Percentiles rank a stretch among this genome's conserved stretches.
phyloP scores from a whole-genome alignment of 30 jellyfish, hydroid and myxozoan genomes.

The Hydractinia symbiolongicarpus region DNA sequence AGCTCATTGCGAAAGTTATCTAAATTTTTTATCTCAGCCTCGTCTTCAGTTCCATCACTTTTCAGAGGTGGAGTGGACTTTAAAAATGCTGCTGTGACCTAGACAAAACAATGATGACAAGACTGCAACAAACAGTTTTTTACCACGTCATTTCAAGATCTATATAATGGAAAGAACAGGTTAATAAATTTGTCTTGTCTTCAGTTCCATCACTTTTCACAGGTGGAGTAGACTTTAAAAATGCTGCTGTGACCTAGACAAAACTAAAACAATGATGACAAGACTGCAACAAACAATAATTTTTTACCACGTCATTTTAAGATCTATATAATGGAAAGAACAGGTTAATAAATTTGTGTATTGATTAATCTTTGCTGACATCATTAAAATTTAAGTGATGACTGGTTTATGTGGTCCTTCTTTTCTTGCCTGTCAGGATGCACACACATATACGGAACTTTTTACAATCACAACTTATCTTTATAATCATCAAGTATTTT shows the following conservation, averaged over 20 bases:
- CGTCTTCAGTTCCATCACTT: slow-evolving; percentile 44
- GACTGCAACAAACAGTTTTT: neutral
- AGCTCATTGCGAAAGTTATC: slow-evolving; percentile 34
- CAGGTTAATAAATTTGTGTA: no score
- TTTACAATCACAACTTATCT: no score
- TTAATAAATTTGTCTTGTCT: slow-evolving; percentile 8
- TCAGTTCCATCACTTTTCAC: slow-evolving; percentile 41
- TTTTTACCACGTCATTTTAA: neutral
- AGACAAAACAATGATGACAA: neutral
- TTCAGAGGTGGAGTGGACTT: slow-evolving; percentile 41
- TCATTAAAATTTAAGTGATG: no score
- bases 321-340: no score
- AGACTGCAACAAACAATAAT: neutral
- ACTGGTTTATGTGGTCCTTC: no score
- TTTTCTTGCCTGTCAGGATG: no score
- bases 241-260: slow-evolving; percentile 57
- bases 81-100: slow-evolving; percentile 60
- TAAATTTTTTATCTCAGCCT: slow-evolving; percentile 36
- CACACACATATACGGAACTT: no score
- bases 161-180: no score
- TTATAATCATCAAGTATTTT: no score
- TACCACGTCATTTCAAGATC: neutral
- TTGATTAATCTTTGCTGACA: no score
- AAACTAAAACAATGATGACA: no score
- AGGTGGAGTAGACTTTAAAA: slow-evolving; percentile 37